Evolutionary conservation across 2,888 invertebrate species (phyloP), one percentile per base, ranked within the genome.

Genomic region (Trachelus troglodyta): DNA sequence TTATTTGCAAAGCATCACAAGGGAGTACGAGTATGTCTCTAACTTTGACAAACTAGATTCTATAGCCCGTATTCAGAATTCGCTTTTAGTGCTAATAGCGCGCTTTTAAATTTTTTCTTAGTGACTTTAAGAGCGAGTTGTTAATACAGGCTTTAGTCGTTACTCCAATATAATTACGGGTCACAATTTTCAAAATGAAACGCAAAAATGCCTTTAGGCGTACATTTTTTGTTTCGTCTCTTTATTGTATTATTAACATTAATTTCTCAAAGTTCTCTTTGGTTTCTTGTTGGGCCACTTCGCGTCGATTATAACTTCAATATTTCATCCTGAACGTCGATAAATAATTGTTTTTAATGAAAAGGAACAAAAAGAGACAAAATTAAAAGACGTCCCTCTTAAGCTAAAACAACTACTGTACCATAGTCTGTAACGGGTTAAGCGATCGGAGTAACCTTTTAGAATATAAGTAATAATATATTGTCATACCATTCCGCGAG

Each of bases 401-500:
- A 71, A 56, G 33, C 12, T 71, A 71, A 77, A 78, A 73, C 77
- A 77, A 79, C 77, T 77, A 76, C 76, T 75, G 75, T 77, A 77
- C 77, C 79, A 77, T 81, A 77, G 77, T 79, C 75, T 76, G 75
- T 81, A 79, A 76, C 73, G 75, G 75, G 68, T 56, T 76, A 82
- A 75, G 77, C 34, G 79, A 81, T 73, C 74, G 76, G 74, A 79
- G 75, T 75, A 73, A 76, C 78, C 76, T 79, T 76, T 75, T 68
- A 56, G 73, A 15, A 77, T 80, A 15, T 56, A 56, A 23, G 23
- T 56, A 75, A 75, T 79, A 78, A 34, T 12, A 34, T 78, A 80
- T 81, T 83, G 83, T 87, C 85, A 86, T 85, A 85, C 82, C 88
- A 87, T 89, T 88, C 89, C 89, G 87, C 87, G 89, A 89, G 87